Evolutionary conservation across 2,888 invertebrate genomes (phyloP).

Genomic region (Volucella zonaria): DNA sequence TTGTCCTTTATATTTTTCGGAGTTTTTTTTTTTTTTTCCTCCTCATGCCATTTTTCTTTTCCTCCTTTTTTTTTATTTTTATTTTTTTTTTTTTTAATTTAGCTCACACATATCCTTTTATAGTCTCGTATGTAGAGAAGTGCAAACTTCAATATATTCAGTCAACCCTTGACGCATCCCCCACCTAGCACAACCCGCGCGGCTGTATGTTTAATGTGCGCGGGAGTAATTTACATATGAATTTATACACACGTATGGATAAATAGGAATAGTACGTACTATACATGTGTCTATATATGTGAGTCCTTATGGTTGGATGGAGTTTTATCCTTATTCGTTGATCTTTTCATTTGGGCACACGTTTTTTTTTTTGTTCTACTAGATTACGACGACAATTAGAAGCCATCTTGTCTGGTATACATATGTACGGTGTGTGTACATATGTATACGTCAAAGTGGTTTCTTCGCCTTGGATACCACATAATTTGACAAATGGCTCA

Average conservation of each 20-base stretch:
- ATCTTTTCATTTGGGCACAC: constrained; percentile 4
- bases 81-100: constrained; percentile 49
- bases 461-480: no score
- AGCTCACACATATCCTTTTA: constrained; percentile 25
- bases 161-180: constrained; percentile 59
- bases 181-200: not conserved
- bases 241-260: not conserved
- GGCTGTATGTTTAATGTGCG: constrained; percentile 1
- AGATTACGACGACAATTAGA: no score
- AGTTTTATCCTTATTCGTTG: constrained; percentile 19
- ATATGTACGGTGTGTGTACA: no score
- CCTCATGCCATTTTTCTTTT: constrained; percentile 1
- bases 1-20: constrained; percentile 52
- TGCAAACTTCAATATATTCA: constrained; percentile 62
- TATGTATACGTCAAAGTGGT: no score
- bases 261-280: no score
- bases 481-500: no score
- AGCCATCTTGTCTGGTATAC: no score
- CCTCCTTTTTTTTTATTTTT: constrained; percentile 6
- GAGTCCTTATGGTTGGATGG: not conserved
- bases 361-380: constrained; percentile 6
- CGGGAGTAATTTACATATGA: constrained; percentile 11
- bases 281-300: no score
- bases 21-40: not conserved
- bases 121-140: constrained; percentile 27